Conservation (phyloP, 1,140 invertebrate species). For the Metaphire vulgaris region DNA sequence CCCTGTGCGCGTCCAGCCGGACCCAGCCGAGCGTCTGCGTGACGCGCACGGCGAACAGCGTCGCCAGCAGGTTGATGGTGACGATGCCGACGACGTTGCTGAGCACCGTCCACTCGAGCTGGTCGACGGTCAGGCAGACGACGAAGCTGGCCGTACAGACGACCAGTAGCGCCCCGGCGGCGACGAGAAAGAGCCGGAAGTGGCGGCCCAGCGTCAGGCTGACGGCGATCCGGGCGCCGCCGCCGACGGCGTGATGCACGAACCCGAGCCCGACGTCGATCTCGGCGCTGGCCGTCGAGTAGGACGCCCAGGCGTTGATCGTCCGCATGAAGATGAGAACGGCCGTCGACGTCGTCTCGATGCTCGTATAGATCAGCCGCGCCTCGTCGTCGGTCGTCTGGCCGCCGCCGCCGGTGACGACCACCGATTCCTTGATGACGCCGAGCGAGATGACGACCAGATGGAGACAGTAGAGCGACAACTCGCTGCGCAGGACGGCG, state of each 20-base stretch:
- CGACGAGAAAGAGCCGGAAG: not conserved
- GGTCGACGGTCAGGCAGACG: not conserved
- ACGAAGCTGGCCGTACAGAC: not conserved
- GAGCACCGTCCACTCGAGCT: not conserved
- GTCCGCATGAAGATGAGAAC: not conserved
- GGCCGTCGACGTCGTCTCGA: not conserved
- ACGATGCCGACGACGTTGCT: not conserved
- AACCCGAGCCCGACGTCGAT: not conserved
- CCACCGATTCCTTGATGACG: not conserved
- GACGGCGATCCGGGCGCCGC: not conserved
- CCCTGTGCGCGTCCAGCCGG: not conserved
- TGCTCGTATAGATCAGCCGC: not conserved
- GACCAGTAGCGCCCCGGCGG: not conserved
- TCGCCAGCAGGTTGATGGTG: not conserved
- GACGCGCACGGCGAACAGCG: not conserved
- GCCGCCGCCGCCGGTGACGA: not conserved
- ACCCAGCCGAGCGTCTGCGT: not conserved
- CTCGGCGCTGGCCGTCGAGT: not conserved
- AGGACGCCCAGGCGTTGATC: not conserved
- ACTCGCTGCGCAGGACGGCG: not conserved
- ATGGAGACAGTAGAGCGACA: not conserved
- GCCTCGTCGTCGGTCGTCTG: not conserved
- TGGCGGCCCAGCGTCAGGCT: too few relatives aligned
- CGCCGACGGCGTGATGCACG: not conserved
- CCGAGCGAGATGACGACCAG: not conserved